phyloP scores from a whole-genome alignment of 2,797 vertebrate genomes.

The Lacerta agilis region DNA sequence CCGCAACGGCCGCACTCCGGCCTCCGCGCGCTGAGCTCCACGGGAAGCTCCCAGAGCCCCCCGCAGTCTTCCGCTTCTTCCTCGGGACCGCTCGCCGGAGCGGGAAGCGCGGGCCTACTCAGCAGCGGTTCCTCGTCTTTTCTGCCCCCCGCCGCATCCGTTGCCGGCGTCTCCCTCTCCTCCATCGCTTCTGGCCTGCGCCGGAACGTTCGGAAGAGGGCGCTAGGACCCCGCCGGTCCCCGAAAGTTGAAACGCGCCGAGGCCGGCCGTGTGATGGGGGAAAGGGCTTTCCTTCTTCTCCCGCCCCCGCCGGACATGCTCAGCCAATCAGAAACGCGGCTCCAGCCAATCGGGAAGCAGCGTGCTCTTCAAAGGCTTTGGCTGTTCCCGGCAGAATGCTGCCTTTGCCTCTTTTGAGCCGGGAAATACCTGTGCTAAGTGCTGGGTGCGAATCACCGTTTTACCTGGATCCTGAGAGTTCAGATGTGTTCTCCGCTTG shows the following conservation, averaged over 20 bases:
- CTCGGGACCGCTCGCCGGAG: background rate
- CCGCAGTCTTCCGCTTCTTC: slow-evolving; percentile 75
- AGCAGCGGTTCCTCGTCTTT: background rate
- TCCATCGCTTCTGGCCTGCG: background rate
- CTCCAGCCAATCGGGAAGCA: background rate
- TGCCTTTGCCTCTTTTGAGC: background rate
- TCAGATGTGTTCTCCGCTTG: background rate
- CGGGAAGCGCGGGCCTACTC: background rate
- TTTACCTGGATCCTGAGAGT: background rate
- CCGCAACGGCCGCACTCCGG: slow-evolving; percentile 90
- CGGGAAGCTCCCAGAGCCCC: slow-evolving; percentile 87
- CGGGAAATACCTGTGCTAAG: background rate
- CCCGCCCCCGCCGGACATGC: too few species aligned
- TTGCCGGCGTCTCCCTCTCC: background rate
- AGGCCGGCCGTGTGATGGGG: background rate
- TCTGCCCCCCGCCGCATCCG: too few species aligned
- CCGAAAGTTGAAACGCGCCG: background rate
- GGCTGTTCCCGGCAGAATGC: background rate
- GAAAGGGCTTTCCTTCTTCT: too few species aligned
- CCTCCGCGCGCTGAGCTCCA: slow-evolving; percentile 85
- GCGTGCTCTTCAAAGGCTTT: too few species aligned
- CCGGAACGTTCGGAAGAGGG: background rate
- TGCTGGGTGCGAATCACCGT: background rate
- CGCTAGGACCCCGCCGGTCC: background rate
- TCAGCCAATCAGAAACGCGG: background rate